phyloP scores from a whole-genome alignment of 2,113 vertebrate genomes.

The Anolis sagrei region DNA sequence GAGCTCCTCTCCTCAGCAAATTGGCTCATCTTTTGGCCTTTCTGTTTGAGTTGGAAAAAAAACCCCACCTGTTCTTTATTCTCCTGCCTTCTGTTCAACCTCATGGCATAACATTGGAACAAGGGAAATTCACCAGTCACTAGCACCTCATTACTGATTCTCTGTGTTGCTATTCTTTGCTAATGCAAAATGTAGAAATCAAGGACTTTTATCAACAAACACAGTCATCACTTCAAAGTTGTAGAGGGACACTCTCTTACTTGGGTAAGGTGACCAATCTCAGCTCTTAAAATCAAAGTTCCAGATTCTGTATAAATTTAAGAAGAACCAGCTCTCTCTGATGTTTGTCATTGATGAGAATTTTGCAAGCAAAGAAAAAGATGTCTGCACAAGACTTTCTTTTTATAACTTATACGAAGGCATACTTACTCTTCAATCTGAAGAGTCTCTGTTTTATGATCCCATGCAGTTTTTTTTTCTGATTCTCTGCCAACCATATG shows the following conservation, averaged over 20 bases:
- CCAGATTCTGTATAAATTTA: background rate
- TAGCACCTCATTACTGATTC: background rate
- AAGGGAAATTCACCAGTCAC: constrained; percentile 13
- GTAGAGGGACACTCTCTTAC: background rate
- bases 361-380: background rate
- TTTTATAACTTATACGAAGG: background rate
- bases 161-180: background rate
- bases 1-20: constrained; percentile 55
- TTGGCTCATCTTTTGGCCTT: constrained; percentile 27
- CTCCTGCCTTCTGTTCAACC: constrained; percentile 34
- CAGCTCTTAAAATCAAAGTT: background rate
- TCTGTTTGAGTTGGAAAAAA: constrained; percentile 42
- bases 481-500: background rate
- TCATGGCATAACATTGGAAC: background rate
- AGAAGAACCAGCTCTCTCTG: background rate
- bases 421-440: background rate
- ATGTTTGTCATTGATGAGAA: background rate
- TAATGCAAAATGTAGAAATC: background rate
- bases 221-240: background rate
- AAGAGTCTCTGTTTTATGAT: background rate
- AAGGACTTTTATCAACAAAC: constrained; percentile 9
- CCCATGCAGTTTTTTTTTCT: background rate
- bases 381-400: background rate
- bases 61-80: constrained; percentile 5
- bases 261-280: background rate